Base-by-base conservation (phyloP, 2,888 invertebrate genomes). In the Mamestra brassicae region DNA sequence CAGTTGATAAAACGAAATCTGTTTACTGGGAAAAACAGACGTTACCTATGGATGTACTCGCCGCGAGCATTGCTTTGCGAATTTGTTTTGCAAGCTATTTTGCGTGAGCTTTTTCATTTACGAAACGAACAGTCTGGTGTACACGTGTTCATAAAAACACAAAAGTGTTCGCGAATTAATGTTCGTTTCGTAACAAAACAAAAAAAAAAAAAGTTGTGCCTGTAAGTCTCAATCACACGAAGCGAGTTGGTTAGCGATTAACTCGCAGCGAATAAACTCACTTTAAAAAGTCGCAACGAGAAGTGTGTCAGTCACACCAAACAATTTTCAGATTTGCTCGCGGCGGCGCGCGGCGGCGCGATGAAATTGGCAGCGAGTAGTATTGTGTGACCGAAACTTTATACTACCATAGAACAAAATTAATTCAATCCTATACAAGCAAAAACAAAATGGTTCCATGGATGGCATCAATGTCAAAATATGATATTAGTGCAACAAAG, bases 401-500 rank as follows among this genome's bases (percentile, higher is more conserved):
- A 42, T 1, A n/a, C 34, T 34, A 55, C 4, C 5, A 15, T n/a
- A 50, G 38, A 58, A n/a, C n/a, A 57, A 55, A 73, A 34, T 42
- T 42, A 11, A 42, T 26, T 38, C 45, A 50, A 50, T 34, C 13
- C n/a, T 4, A 47, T 5, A 13, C 2, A 13, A 38, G 4, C 0
- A 42, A 36, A 63, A 54, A 26, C 34, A 42, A 47, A 4, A 17
- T 42, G n/a, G 4, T 38, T 55, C 50, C 34, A 42, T 72, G 13
- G 3, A 10, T 26, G 13, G 4, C 15, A 26, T 66, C 15, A 67
- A 65, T 17, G 17, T 58, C 42, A 50, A 65, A 85, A 75, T 69
- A 76, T 47, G 55, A 67, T 66, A 34, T 54, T 64, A 71, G 60
- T 60, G 63, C 60, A 50, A 77, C 26, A 42, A 15, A n/a, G 42